phyloP scores from a whole-genome alignment of 1,140 invertebrate genomes.

The Neodiprion lecontei region DNA sequence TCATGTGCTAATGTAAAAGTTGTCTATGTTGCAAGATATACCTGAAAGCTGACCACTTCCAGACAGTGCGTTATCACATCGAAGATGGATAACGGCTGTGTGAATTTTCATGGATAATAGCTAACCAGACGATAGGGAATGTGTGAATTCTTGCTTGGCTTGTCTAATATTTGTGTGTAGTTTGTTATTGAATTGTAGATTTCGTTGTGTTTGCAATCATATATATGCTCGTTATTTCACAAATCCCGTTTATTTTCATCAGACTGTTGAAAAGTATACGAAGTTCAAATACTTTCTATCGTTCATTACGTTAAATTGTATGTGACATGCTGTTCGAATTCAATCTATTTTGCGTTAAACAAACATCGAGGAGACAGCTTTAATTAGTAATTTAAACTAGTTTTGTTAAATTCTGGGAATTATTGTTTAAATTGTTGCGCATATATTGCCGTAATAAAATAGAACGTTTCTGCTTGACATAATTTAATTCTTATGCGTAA shows the following conservation, averaged over 20 bases:
- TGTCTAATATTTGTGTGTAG: conserved; percentile 2
- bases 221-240: background rate
- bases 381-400: too few relatives aligned
- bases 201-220: background rate
- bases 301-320: too few relatives aligned
- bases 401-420: conserved; percentile 1
- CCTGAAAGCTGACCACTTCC: too few relatives aligned
- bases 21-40: too few relatives aligned
- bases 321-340: too few relatives aligned
- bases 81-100: background rate
- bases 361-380: too few relatives aligned
- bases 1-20: too few relatives aligned
- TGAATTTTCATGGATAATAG: background rate
- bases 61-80: background rate
- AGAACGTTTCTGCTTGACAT: conserved; percentile 21
- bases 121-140: background rate
- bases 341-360: too few relatives aligned
- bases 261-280: background rate
- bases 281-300: background rate
- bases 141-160: conserved; percentile 7
- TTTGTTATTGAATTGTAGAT: background rate
- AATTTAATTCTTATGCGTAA: background rate
- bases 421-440: conserved; percentile 7
- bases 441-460: conserved; percentile 12
- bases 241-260: background rate